Evolutionary conservation across 2,888 invertebrate genomes (phyloP).

Genomic region (Ochlodes sylvanus): DNA sequence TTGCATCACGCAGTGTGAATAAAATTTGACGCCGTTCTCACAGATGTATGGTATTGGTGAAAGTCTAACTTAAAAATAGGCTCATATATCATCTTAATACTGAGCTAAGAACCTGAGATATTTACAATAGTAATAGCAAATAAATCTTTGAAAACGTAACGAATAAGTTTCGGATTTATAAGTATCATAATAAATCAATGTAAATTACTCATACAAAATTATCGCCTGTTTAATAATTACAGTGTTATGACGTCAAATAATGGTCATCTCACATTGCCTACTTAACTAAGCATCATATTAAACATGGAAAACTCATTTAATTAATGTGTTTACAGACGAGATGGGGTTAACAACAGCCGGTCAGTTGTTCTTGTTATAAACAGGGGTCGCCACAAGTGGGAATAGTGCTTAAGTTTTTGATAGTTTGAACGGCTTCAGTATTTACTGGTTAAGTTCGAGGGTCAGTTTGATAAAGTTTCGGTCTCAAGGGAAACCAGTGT

Average conservation of each 20-base stretch:
- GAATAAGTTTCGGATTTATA: no score
- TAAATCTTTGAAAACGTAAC: no score
- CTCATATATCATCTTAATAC: no score
- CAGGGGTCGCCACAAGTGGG: conserved; percentile 72
- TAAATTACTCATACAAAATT: not conserved
- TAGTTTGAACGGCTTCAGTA: conserved; percentile 80
- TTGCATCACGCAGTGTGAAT: no score
- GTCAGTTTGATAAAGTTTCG: conserved; percentile 70
- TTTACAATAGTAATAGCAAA: no score
- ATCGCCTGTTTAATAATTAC: conserved; percentile 15
- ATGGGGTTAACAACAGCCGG: conserved; percentile 55
- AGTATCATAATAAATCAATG: no score
- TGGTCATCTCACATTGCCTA: conserved; percentile 20
- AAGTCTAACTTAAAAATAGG: no score
- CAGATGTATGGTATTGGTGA: no score
- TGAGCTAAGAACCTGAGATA: no score
- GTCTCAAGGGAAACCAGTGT: conserved; percentile 61
- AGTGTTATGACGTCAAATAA: conserved; percentile 14
- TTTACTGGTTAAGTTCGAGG: conserved; percentile 82
- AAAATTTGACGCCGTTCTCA: no score
- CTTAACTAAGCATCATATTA: conserved; percentile 12
- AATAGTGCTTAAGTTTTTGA: conserved; percentile 79
- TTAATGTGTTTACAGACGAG: conserved; percentile 53
- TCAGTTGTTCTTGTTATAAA: conserved; percentile 63
- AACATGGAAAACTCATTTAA: conserved; percentile 51